Evolutionary conservation across 2,888 invertebrate species (phyloP).

Genomic region (Ctenicera cuprea): DNA sequence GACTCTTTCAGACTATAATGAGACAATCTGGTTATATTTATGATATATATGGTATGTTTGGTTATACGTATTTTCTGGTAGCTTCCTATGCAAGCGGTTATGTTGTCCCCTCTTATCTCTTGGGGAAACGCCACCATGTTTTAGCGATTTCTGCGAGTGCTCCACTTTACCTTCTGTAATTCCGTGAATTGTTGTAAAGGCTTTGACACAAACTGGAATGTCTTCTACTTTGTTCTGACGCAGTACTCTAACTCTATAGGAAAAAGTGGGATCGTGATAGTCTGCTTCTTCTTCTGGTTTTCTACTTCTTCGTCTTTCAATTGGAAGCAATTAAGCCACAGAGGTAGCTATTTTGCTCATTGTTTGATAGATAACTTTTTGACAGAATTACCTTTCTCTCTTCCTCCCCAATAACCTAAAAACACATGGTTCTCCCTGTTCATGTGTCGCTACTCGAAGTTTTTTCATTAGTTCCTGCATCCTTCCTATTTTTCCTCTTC

Average conservation of each 20-base stretch:
- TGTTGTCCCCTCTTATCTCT: conserved; percentile 27
- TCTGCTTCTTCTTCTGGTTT: conserved; percentile 6
- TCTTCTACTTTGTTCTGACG: not conserved
- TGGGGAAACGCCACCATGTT: conserved; percentile 2
- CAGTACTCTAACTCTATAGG: conserved; percentile 12
- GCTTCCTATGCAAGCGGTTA: not conserved
- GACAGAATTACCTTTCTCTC: conserved; percentile 11
- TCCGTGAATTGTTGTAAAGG: conserved; percentile 20
- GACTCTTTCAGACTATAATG: conserved; percentile 41
- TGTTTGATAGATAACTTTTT: not conserved
- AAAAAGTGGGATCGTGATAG: not conserved
- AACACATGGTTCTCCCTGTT: conserved; percentile 24
- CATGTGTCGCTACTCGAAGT: not conserved
- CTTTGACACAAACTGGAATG: conserved; percentile 15
- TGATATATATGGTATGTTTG: conserved; percentile 36
- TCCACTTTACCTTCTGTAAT: conserved; percentile 14
- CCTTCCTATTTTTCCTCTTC: not conserved
- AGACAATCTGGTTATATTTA: conserved; percentile 32
- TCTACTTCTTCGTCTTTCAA: conserved; percentile 5
- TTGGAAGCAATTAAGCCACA: conserved; percentile 15
- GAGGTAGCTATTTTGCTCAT: conserved; percentile 22
- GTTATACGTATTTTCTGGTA: not conserved
- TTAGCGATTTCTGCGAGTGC: not conserved
- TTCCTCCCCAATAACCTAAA: not conserved
- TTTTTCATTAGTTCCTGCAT: conserved; percentile 19